Evolutionary conservation across 2,888 invertebrate genomes (phyloP), one percentile per base, ranked within the genome.

Genomic region (Euclidia mi): DNA sequence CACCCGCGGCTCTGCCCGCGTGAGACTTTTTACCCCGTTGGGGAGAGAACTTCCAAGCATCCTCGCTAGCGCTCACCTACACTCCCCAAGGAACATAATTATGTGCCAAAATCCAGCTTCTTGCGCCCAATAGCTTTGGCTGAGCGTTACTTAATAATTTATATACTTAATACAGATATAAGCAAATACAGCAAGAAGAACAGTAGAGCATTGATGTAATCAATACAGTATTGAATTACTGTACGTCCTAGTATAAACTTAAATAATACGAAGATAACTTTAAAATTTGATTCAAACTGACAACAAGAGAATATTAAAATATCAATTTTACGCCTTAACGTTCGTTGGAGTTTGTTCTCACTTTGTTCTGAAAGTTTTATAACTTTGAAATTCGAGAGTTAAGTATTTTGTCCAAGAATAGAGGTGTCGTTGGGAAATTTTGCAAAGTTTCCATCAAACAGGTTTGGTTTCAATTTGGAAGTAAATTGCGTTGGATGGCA

Each of bases 301-400:
- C 79, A 71, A 78, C 70, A 76, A 55, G 65, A 66, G 76, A 76
- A 80, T 85, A 83, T 82, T 85, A 82, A 81, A 84, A 85, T 83
- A 81, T 83, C 80, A 84, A 86, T 85, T 85, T 85, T 73, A 78
- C 68, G 75, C 71, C 60, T 67, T 66, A 68, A 63, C 65, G 69
- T 78, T 64, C 71, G 45, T 38, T 60, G 48, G 71, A 84, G 68
- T 84, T 83, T 66, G 56, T 50, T 59, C 67, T 62, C 71, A 66
- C 60, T 70, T 67, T 64, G 25, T 35, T 56, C 56, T 56, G 50
- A 69, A 80, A 81, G 66, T 84, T 81, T 76, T 72, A 77, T 67
- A 79, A 80, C 74, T 76, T 77, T 59, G 56, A 63, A 74, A 67
- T 67, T 70, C 63, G 34, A 68, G 52, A 76, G 65, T 69, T 70